Evolutionary conservation across 2,888 invertebrate genomes (phyloP), one percentile per base, ranked within the genome.

Genomic region (Nebria brevicollis): DNA sequence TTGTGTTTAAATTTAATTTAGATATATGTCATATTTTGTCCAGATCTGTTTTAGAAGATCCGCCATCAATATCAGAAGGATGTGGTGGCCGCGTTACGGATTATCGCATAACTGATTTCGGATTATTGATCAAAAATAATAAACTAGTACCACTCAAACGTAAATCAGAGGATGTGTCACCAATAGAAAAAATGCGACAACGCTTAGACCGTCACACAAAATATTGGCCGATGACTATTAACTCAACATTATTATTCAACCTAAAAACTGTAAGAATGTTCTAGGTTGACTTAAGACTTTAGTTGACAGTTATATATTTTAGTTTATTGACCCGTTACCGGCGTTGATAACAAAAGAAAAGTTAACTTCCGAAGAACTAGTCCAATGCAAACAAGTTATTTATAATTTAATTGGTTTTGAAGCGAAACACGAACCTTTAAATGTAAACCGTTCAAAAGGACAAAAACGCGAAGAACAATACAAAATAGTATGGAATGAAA

Each of bases 21-120:
- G 25, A 74, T 2, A 25, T 34, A 5, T 34, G 4, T 34, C 1
- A 34, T 34, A 65, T 41, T 72, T 65, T 82, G 54, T 86, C n/a
- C 77, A 89, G 97, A 65, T 95, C 96, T 68, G 94, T 97, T 3
- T 92, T 98, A 77, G 98, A 98, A 88, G 98, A 98, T 88, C 97
- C 97, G 0, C 98, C 98, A 0, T 96, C 98, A 0, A 96, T 98
- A 76, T 96, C 95, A 42, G 98, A 98, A 89, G 98, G 98, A 0
- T 94, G 95, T 65, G 98, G 98, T 0, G 98, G 98, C 0, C 91
- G 97, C 68, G 96, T 98, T 68, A 96, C 97, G 0, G 98, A 98
- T 88, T 98, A 98, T 87, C 92, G 93, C 82, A 93, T 94, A 83
- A 91, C 94, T 88, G 98, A 98, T 89, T 97, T 98, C 88, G 97